Evolutionary conservation across 2,888 invertebrate genomes (phyloP), one percentile per base, ranked within the genome.

Genomic region (Phaonia tiefii): DNA sequence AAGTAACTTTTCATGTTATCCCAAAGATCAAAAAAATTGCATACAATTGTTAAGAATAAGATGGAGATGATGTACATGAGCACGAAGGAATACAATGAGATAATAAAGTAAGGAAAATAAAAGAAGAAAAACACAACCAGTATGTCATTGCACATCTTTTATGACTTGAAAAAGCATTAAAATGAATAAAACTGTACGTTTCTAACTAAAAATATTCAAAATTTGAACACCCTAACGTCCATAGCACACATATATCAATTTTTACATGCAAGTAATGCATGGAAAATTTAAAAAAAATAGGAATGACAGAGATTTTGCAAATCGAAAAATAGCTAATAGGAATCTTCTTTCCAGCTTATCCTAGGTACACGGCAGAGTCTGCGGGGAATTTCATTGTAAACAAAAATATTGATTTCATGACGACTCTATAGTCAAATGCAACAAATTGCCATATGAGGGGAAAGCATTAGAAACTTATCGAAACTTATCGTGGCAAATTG

Each of bases 1-100:
- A 63, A 63, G 63, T 63, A 63, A 42, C 39, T 63, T 63, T 63
- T 63, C 20, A 63, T 42, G 63, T 63, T 63, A 63, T 63, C 42
- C 13, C 42, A 63, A 63, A 63, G 63, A 63, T 63, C 63, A 63
- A 17, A 42, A 63, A 63, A 39, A 3, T 60, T 63, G 42, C 20
- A 60, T 63, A 42, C 42, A 63, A 63, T 37, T 60, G 17, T 10
- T 39, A 63, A 22, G 63, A 63, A 42, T 13, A 63, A 22, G 10
- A 63, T 63, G 63, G 20, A 63, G 63, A 63, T 63, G 63, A 63
- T 37, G 39, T 60, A 20, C 42, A 65, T 70, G 44, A 31, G 49
- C 37, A 1, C 0, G 10, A 25, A 26, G 44, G 20, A 22, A 26
- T 31, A 13, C 25, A 13, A 54, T 54, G 54, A 3, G 8, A 31